Conservation (phyloP, 2,888 invertebrate genomes). For the Bugulina stolonifera region DNA sequence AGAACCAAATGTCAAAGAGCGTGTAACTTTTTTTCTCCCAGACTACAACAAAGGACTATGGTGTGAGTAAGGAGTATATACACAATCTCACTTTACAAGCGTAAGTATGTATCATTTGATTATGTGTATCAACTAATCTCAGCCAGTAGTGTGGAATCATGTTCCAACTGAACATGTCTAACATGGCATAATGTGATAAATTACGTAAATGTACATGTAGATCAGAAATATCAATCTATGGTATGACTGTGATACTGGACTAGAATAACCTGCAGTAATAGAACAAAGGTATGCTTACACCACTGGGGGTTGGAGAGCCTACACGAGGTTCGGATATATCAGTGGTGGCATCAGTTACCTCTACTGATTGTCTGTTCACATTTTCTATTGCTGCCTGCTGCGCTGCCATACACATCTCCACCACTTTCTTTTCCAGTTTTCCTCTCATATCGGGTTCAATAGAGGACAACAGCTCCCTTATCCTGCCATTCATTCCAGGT, state of each 20-base stretch:
- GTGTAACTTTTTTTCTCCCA: neutral
- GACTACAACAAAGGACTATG: neutral
- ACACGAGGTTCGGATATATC: neutral
- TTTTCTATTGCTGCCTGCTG: slow-evolving; percentile 11
- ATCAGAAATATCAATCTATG: too few species aligned
- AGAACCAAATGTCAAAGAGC: slow-evolving; percentile 1
- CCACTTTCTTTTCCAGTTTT: neutral
- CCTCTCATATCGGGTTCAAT: slow-evolving; percentile 16
- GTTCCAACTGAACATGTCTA: too few species aligned
- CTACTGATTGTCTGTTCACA: neutral
- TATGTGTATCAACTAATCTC: too few species aligned
- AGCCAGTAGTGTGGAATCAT: too few species aligned
- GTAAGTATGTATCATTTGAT: too few species aligned
- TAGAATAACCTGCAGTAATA: too few species aligned
- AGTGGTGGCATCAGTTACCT: neutral
- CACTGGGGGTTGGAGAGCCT: neutral
- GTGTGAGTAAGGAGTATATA: too few species aligned
- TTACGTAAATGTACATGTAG: too few species aligned
- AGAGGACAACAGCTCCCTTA: neutral
- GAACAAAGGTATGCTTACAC: too few species aligned
- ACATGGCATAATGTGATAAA: too few species aligned
- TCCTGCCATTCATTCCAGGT: slow-evolving; percentile 15
- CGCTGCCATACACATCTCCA: neutral
- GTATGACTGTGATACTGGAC: too few species aligned
- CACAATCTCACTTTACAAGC: too few species aligned